Conservation (phyloP, 2,113 vertebrate genomes). For the human (Homo sapiens) region GRCh38 chrX:132362001-132362500, state of each 20-base stretch:
- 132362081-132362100: background rate
- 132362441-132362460: background rate
- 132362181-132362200: background rate
- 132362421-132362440: background rate
- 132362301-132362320: background rate
- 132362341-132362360: background rate
- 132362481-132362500: background rate
- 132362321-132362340: background rate
- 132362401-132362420: background rate
- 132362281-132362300: background rate
- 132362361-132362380: background rate
- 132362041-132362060: background rate
- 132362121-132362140: background rate
- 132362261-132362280: background rate
- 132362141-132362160: background rate
- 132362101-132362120: background rate
- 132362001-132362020: background rate
- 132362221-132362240: conserved; percentile 9
- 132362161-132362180: background rate
- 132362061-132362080: background rate
- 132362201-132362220: background rate
- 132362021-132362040: background rate
- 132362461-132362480: background rate
- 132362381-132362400: background rate
- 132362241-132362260: background rate